These are phyloP conservation scores for Paraescarpia echinospica DNA, from an alignment of 1,140 invertebrate genomes.

Conservation along the genomic window DNA sequence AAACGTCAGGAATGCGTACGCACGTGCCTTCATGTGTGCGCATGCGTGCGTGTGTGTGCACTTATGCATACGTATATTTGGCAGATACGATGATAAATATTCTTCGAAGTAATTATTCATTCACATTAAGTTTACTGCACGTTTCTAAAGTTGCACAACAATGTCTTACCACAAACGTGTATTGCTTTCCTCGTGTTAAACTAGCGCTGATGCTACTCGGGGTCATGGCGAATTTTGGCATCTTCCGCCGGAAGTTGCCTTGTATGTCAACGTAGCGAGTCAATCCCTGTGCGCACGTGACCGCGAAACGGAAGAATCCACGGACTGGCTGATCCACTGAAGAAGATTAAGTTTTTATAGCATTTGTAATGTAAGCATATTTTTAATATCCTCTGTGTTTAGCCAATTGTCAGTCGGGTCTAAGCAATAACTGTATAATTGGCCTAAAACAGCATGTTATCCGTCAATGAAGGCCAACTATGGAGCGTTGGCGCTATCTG, in stretches of 20 bases:
- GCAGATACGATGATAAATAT: too few relatives aligned
- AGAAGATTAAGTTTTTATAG: not conserved
- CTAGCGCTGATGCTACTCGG: not conserved
- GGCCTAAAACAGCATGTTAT: too few relatives aligned
- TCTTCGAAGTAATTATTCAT: too few relatives aligned
- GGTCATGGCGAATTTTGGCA: not conserved
- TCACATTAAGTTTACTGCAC: too few relatives aligned
- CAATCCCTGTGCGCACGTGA: not conserved
- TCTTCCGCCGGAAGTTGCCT: not conserved
- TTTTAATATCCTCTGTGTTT: too few relatives aligned
- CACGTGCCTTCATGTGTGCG: not conserved
- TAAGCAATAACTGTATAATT: too few relatives aligned
- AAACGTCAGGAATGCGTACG: not conserved
- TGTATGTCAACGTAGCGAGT: not conserved
- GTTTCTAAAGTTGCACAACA: not conserved
- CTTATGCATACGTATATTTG: not conserved
- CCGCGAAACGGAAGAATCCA: not conserved
- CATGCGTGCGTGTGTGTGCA: not conserved
- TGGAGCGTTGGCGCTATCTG: too few relatives aligned
- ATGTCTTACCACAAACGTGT: not conserved
- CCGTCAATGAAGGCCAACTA: too few relatives aligned
- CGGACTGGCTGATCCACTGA: not conserved
- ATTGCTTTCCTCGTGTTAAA: not conserved
- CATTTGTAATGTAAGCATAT: not conserved
- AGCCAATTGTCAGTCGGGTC: too few relatives aligned